Evolutionary conservation across 1,140 invertebrate species (phyloP), one percentile per base, ranked within the genome.

Genomic region (Lasioglossum baleicum): DNA sequence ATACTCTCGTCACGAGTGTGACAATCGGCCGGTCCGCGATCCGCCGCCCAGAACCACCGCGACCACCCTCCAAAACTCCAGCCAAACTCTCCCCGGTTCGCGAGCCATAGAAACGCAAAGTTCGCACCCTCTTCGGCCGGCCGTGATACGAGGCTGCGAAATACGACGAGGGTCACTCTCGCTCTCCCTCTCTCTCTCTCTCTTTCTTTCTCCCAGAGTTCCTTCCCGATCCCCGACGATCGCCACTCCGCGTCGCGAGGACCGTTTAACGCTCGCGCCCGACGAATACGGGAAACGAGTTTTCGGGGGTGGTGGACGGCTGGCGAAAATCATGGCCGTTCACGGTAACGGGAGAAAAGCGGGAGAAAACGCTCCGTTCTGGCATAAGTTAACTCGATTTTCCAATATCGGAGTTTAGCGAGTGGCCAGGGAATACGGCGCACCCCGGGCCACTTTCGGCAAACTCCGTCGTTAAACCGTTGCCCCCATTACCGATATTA

Each of bases 211-310:
- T n/a, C n/a, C n/a, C n/a, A n/a, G n/a, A n/a, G n/a, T n/a, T n/a
- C n/a, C n/a, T n/a, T n/a, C n/a, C n/a, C n/a, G n/a, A n/a, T n/a
- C n/a, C n/a, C n/a, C n/a, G n/a, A n/a, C n/a, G n/a, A n/a, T n/a
- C n/a, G n/a, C n/a, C n/a, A n/a, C n/a, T n/a, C n/a, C n/a, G n/a
- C n/a, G n/a, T n/a, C n/a, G 31, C 74, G 68, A 75, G 63, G 75
- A 80, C 75, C 82, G 79, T 84, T 82, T 84, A 84, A 81, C 20
- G 58, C 13, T n/a, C n/a, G n/a, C n/a, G n/a, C n/a, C n/a, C n/a
- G n/a, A n/a, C n/a, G n/a, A n/a, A n/a, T n/a, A n/a, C n/a, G n/a
- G n/a, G n/a, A n/a, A n/a, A n/a, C n/a, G n/a, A n/a, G n/a, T n/a
- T n/a, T n/a, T n/a, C n/a, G n/a, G n/a, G n/a, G n/a, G n/a, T n/a